Percentiles rank a stretch among this genome's conserved stretches.
These are phyloP conservation scores for Setipinna tenuifilis DNA, from an alignment of 2,797 vertebrate genomes.

Conservation along the genomic window DNA sequence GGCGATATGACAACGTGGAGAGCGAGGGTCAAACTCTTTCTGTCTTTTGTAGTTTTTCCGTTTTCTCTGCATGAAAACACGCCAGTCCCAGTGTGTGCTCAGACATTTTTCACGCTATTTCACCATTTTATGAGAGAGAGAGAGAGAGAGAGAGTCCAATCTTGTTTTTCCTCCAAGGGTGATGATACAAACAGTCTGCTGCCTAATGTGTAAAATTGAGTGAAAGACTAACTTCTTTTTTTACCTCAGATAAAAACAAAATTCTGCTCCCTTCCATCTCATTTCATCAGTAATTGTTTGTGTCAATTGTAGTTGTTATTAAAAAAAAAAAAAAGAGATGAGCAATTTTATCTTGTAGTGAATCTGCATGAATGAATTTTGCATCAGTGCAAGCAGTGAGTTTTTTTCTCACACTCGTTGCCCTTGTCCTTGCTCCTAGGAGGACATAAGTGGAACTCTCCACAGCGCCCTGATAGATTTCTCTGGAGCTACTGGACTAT, in stretches of 20 bases:
- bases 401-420: no score
- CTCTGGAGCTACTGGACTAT: no score
- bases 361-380: no score
- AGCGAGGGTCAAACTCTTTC: neutral
- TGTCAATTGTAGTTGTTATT: neutral
- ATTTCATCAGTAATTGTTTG: neutral
- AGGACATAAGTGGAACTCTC: no score
- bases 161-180: neutral
- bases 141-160: no score
- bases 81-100: neutral
- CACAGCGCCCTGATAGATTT: no score
- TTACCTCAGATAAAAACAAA: neutral
- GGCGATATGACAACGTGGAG: neutral
- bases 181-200: neutral
- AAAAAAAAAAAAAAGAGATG: no score
- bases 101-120: slow-evolving; percentile 2
- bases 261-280: neutral
- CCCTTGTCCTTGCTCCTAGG: no score
- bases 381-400: no score
- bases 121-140: neutral
- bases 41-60: neutral
- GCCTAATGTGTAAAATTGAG: slow-evolving; percentile 12
- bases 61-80: neutral
- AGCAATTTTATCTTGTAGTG: no score
- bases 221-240: neutral